Percentiles rank a stretch among this genome's conserved stretches.
Evolutionary conservation across 2,888 invertebrate genomes (phyloP).

Genomic region (Mythimna pallens): DNA sequence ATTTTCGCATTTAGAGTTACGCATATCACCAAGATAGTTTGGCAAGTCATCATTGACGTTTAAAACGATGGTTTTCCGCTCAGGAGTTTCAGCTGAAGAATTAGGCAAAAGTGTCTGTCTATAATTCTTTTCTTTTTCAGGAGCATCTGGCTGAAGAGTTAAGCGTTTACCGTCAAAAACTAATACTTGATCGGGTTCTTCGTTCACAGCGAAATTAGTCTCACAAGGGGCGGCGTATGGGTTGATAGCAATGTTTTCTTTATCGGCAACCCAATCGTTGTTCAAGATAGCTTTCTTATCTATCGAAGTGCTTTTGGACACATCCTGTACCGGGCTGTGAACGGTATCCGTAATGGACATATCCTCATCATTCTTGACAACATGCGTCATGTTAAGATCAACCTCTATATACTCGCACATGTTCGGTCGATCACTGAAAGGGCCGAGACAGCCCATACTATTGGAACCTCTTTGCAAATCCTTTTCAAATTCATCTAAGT

Average conservation of each 20-base stretch:
- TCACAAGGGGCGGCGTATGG: constrained; percentile 79
- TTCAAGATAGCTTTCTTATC: constrained; percentile 64
- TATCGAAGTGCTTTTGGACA: constrained; percentile 68
- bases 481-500: constrained; percentile 81
- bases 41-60: constrained; percentile 82
- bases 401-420: constrained; percentile 83
- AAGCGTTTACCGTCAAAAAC: constrained; percentile 85
- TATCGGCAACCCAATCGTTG: constrained; percentile 79
- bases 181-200: constrained; percentile 78
- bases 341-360: constrained; percentile 86
- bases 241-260: constrained; percentile 84
- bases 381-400: constrained; percentile 81
- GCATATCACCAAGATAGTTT: constrained; percentile 72
- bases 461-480: constrained; percentile 72
- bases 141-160: constrained; percentile 74
- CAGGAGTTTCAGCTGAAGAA: constrained; percentile 55
- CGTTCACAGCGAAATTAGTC: constrained; percentile 78
- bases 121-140: constrained; percentile 59
- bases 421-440: constrained; percentile 67
- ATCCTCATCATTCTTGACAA: constrained; percentile 75
- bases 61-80: constrained; percentile 79
- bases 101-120: constrained; percentile 64
- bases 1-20: constrained; percentile 48
- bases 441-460: constrained; percentile 69
- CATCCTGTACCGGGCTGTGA: constrained; percentile 77